A percentile compares a stretch with the other conserved stretches of the same genome.
Conservation (phyloP, 2,113 vertebrate species). For the Cyanoramphus novaezelandiae region DNA sequence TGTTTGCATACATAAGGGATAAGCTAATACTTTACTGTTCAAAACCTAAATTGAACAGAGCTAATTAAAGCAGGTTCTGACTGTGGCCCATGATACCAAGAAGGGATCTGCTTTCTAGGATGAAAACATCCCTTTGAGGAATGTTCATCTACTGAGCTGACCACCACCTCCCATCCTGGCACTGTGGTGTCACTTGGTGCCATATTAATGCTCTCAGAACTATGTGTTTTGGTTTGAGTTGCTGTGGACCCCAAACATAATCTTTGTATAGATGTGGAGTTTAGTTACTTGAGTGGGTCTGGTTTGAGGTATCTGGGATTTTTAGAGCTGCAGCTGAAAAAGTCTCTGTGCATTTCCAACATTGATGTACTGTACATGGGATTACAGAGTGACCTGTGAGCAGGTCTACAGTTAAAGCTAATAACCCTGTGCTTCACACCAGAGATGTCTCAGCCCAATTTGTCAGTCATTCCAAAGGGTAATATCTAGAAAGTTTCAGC, state of each 20-base stretch:
- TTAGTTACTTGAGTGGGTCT: fast-evolving
- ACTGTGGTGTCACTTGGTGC: not conserved
- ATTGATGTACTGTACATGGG: fast-evolving
- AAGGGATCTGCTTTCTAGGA: not conserved
- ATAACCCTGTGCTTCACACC: not conserved
- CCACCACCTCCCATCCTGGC: not conserved
- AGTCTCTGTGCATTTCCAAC: not conserved
- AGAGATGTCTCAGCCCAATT: not conserved
- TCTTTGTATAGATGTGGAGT: fast-evolving
- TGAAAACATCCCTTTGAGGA: not conserved
- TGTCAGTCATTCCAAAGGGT: not conserved
- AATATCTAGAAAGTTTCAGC: fast-evolving
- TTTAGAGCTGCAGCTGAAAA: not conserved
- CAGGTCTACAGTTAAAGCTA: not conserved
- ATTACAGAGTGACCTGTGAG: not conserved
- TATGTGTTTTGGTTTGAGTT: not conserved
- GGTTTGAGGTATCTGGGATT: not conserved
- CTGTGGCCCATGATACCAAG: not conserved
- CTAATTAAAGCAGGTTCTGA: not conserved
- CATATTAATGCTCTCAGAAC: not conserved
- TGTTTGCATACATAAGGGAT: not conserved
- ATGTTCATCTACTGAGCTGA: not conserved
- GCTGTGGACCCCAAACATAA: fast-evolving
- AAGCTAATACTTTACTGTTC: not conserved
- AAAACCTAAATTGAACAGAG: not conserved